Base-by-base conservation (phyloP, 2,888 invertebrate species). In the Trichogramma evanescens region DNA sequence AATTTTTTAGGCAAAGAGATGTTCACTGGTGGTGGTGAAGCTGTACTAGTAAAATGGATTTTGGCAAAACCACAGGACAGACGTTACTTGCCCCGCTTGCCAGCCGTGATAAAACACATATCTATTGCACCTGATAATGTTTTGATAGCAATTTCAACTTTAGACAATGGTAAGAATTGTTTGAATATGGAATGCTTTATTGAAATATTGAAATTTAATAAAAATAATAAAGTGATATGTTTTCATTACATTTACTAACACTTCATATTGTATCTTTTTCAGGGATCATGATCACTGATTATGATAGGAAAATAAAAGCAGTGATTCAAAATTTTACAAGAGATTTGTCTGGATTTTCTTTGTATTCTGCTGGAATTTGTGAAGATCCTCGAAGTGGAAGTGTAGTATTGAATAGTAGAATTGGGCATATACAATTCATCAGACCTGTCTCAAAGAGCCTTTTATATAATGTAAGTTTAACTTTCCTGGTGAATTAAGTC, bases 21-120 rank as follows among this genome's bases (percentile, higher is more conserved):
- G 72, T 87, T 86, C 68, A 89, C 89, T 68, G 89, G 90, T 6
- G 92, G 89, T n/a, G 82, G 82, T 52, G 93, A 93, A 75, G 82
- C 85, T 70, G 89, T 89, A 0, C 75, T 93, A 55, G 90, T 92
- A 0, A 87, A 86, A 73, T 93, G 92, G 93, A 80, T 81, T 56
- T 64, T 85, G 38, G 77, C 80, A 45, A 79, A 82, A 67, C 75
- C 81, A 0, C 72, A 80, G 5, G 71, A 78, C 0, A 83, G 80
- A 67, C 77, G 81, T 40, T 89, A 84, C 74, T 71, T 91, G 52
- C 91, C 93, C 1, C 82, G 91, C 54, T 78, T 91, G 67, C 83
- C 88, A 3, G 83, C 87, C 9, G 82, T 85, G 3, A 84, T 92
- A 48, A 78, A 81, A 54, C 85, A 86, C 69, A 76, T 92, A 39